Evolutionary conservation across 2,113 vertebrate species (phyloP).

Genomic region (Podiceps cristatus): DNA sequence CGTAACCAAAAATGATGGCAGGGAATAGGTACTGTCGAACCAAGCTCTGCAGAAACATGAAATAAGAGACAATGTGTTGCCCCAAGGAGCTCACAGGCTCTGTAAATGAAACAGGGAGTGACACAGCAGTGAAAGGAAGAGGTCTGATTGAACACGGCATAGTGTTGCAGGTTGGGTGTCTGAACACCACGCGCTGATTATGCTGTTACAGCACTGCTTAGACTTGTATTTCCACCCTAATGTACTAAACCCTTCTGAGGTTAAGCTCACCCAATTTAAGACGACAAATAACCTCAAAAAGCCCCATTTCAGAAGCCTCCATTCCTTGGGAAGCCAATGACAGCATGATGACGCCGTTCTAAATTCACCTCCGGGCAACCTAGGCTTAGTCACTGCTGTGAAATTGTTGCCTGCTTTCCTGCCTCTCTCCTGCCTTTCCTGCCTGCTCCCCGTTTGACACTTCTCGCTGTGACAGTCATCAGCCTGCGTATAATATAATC

Average conservation of each 20-base stretch:
- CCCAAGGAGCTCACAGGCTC: background rate
- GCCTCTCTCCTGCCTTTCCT: background rate
- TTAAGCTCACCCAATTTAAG: background rate
- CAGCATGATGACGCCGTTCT: background rate
- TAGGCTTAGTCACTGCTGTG: background rate
- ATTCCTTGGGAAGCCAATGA: background rate
- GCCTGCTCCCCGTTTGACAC: background rate
- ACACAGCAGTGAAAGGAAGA: background rate
- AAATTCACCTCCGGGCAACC: slow-evolving; percentile 25
- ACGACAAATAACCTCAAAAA: slow-evolving; percentile 12
- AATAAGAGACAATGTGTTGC: background rate
- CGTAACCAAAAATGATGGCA: background rate
- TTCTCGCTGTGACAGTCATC: slow-evolving; percentile 8
- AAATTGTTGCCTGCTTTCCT: slow-evolving; percentile 1
- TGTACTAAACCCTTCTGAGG: background rate
- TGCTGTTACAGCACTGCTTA: background rate
- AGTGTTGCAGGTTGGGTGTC: background rate
- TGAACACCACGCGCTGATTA: background rate
- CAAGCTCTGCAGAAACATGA: background rate
- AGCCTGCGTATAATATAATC: slow-evolving; percentile 12
- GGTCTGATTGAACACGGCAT: background rate
- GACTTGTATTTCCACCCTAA: background rate
- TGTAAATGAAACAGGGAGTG: background rate
- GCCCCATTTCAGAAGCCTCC: background rate
- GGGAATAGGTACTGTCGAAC: background rate